Base-by-base conservation (phyloP, 2,113 vertebrate genomes). In the Mus pahari region DNA sequence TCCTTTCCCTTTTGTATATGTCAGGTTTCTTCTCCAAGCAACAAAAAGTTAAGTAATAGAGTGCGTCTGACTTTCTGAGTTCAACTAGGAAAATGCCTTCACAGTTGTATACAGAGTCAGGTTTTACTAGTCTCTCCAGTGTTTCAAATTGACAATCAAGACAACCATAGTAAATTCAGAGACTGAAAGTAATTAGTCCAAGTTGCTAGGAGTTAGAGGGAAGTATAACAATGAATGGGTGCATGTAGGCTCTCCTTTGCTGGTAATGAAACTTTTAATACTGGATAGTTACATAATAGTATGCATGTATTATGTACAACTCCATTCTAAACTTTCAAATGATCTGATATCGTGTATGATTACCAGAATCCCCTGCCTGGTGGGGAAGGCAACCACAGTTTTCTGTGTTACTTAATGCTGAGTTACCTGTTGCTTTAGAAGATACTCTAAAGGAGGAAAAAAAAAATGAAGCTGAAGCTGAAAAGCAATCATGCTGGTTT, bases 291-390 rank as follows among this genome's bases (percentile, higher is more conserved):
- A 17, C 48, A 50, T 45, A 86, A 64, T 39, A 87, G 58, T 82
- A 58, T 87, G 33, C 70, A 64, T 73, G 20, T 55, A 62, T 53
- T 86, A 77, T 60, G 42, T 77, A 12, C 16, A 71, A 89, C 36
- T 88, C 55, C 68, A 89, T 93, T 91, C 95, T 94, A 94, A 22
- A 89, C 48, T 86, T 86, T 89, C 39, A 94, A 91, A 83, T 31
- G 28, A 6, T 66, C 90, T 78, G 74, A 77, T 74, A 10, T 84
- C 81, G 58, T 74, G 28, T 74, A 28, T 71, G 86, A 91, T 89
- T 86, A 68, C 79, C 4, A 84, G 5, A 68, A 70, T 90, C 68
- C 73, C 31, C 89, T 73, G n/a, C 75, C 14, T 79, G 50, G 31
- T n/a, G 0, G 17, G 10, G 16, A 86, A 13, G 39, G 17, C 0